Base-by-base conservation (phyloP, 2,113 vertebrate genomes). In the Myocastor coypus region DNA sequence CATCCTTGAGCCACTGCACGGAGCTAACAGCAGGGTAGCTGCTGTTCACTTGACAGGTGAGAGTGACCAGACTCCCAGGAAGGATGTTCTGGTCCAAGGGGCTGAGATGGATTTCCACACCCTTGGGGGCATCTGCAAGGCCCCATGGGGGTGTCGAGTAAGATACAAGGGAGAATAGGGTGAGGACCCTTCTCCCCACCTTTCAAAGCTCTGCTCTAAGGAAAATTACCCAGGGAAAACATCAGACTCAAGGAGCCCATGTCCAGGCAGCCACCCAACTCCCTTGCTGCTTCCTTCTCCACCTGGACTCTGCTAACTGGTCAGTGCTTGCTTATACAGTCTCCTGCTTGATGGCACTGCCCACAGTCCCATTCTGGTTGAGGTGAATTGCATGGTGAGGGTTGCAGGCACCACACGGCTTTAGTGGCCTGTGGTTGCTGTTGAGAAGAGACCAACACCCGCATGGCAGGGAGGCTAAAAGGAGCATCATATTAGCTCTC, bases 1-100 rank as follows among this genome's bases (percentile, higher is more conserved):
- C 98, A 0, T 98, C 98, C 97, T 98, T 98, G 97, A 94, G 61
- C 98, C 98, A 99, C 83, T 0, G 86, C 95, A 97, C 94, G 0
- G 37, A 61, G 0, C 42, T 93, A 61, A 98, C 4, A 0, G 46
- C 30, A 0, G 98, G 98, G 92, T 98, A 92, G 95, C 98, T 98
- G 98, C 98, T 98, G 93, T 94, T 97, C 1, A 97, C 98, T 0
- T 14, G 11, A 12, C 98, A 99, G 37, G 84, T 95, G 86, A 99
- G 93, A 0, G 97, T 94, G 5, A 97, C 98, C 0, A 83, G n/a
- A 20, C 98, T 97, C 0, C 98, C 98, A 37, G 95, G 87, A 0
- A 86, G 98, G 93, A 98, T 97, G 95, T 98, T 98, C 86, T 57
- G 87, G 0, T 46, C 3, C 0, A 97, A 94, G 7, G 98, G 98